A percentile compares a stretch with the other conserved stretches of the same genome.
Conservation (phyloP, 2,888 invertebrate species). For the Craniophora ligustri region DNA sequence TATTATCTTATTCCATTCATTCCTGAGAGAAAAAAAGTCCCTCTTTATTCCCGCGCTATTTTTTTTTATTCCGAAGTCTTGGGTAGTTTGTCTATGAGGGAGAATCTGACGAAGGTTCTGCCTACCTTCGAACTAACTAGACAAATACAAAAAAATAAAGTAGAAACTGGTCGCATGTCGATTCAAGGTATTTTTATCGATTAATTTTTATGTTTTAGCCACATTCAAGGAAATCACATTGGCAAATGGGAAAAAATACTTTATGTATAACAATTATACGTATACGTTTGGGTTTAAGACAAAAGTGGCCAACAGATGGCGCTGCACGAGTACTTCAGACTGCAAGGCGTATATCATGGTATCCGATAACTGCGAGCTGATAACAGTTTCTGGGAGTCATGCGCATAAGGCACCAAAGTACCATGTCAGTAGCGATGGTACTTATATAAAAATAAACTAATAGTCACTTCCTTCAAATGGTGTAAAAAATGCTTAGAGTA, state of each 20-base stretch:
- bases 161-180: background rate
- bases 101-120: no score
- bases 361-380: slow-evolving; percentile 16
- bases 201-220: slow-evolving; percentile 12
- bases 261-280: slow-evolving; percentile 48
- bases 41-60: no score
- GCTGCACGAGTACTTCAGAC: slow-evolving; percentile 34
- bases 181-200: background rate
- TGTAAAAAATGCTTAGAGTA: no score
- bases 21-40: no score
- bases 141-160: no score
- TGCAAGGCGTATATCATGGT: slow-evolving; percentile 52
- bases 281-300: slow-evolving; percentile 28
- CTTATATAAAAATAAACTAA: slow-evolving; percentile 11
- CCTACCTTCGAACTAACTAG: no score
- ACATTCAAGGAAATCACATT: slow-evolving; percentile 38
- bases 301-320: slow-evolving; percentile 20
- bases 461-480: no score
- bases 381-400: slow-evolving; percentile 5
- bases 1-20: no score
- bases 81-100: no score
- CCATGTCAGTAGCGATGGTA: slow-evolving; percentile 10
- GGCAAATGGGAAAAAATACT: slow-evolving; percentile 40
- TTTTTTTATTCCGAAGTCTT: no score
- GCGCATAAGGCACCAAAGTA: slow-evolving; percentile 21